These are phyloP conservation scores for Parthenolecanium corni DNA, from an alignment of 2,888 invertebrate genomes.

Conservation along the genomic window DNA sequence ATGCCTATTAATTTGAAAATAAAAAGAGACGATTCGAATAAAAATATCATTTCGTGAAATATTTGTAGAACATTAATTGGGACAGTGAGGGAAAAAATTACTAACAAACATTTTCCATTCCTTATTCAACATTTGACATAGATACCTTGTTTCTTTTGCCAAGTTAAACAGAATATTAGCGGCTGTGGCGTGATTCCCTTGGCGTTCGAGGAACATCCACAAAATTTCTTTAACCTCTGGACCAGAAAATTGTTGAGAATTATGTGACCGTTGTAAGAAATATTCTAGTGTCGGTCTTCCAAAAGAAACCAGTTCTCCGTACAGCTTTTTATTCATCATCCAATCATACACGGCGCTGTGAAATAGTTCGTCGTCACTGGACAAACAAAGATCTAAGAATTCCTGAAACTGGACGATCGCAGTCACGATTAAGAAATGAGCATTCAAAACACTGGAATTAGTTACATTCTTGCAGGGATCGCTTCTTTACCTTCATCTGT, in stretches of 20 bases:
- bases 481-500: slow-evolving; percentile 8
- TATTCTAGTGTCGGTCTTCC: slow-evolving; percentile 62
- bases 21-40: too few relatives aligned
- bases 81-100: too few relatives aligned
- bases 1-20: too few relatives aligned
- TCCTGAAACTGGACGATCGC: slow-evolving; percentile 42
- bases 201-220: slow-evolving; percentile 93
- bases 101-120: too few relatives aligned
- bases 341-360: slow-evolving; percentile 88
- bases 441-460: too few relatives aligned
- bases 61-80: too few relatives aligned
- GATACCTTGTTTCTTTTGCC: slow-evolving; percentile 48
- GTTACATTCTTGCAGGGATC: too few relatives aligned
- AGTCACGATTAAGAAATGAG: too few relatives aligned
- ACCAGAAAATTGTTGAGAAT: slow-evolving; percentile 32
- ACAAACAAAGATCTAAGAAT: slow-evolving; percentile 41
- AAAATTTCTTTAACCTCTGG: slow-evolving; percentile 55
- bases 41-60: too few relatives aligned
- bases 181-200: slow-evolving; percentile 81
- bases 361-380: slow-evolving; percentile 65
- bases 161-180: slow-evolving; percentile 80
- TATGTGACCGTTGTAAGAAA: slow-evolving; percentile 52
- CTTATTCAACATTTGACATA: too few relatives aligned
- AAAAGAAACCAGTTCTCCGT: slow-evolving; percentile 54
- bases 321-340: slow-evolving; percentile 68